Base-by-base conservation (phyloP, 2,888 invertebrate species). In the Allacma fusca region DNA sequence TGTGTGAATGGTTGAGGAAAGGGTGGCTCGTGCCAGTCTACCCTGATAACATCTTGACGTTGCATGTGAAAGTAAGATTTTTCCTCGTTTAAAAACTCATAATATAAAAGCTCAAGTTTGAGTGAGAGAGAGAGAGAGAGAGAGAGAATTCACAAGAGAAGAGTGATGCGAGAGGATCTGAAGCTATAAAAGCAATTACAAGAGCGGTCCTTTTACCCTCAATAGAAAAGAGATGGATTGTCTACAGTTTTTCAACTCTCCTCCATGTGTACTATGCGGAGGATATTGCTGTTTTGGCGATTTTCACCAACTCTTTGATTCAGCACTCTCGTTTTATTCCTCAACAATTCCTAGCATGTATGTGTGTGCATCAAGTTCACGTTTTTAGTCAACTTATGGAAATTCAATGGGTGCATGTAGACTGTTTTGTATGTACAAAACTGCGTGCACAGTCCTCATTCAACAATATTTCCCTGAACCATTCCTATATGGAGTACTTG, bases 111-210 rank as follows among this genome's bases (percentile, higher is more conserved):
- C 29, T 44, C 9, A 24, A 43, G 50, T 23, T 44, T 13, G 13
- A 44, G 26, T 13, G 71, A 29, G 57, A 71, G n/a, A n/a, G n/a
- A n/a, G 57, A 57, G 64, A 65, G 13, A 44, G 26, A 19, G 71
- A 29, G 57, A 71, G 57, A 57, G 64, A 65, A 43, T 40, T n/a
- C 9, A 23, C 12, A 24, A 21, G 44, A 29, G 59, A 57, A 68
- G 50, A 57, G 59, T 57, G 28, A 24, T 16, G 59, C 21, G 29
- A 72, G 64, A 12, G 64, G 44, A 44, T 74, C 65, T 74, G 16
- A 62, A 74, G 64, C 74, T 74, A 65, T 74, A 59, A 78, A 78
- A 78, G 75, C 78, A 78, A 78, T 78, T 78, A 78, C 71, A 75
- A 75, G 70, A 75, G 74, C 78, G 78, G 78, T 78, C 69, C 62